These are phyloP conservation scores for Indicator maculatus DNA, from an alignment of 2,113 vertebrate genomes.

Conservation along the genomic window DNA sequence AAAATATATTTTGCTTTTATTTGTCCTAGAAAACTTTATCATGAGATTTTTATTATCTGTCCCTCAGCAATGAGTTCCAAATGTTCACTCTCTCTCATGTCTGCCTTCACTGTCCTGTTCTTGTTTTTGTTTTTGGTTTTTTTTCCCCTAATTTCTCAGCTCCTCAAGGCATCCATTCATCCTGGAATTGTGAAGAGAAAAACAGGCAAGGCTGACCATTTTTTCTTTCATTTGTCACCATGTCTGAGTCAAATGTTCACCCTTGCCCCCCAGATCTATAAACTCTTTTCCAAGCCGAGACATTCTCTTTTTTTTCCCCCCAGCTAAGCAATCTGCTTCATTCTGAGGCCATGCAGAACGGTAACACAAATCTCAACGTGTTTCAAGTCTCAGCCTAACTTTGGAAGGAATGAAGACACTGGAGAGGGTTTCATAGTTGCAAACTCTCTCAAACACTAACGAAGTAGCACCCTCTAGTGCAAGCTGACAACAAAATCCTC, in stretches of 20 bases:
- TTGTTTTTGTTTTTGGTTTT: neutral
- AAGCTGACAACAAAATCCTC: neutral
- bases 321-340: neutral
- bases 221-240: constrained; percentile 22
- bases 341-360: neutral
- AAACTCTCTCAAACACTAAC: neutral
- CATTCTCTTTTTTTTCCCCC: neutral
- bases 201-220: neutral
- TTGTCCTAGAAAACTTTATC: neutral
- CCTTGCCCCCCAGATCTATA: neutral
- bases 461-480: constrained; percentile 52
- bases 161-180: neutral
- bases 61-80: constrained; percentile 10
- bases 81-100: neutral
- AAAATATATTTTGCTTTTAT: neutral
- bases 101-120: neutral
- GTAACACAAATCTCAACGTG: neutral
- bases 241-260: constrained; percentile 15
- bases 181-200: neutral
- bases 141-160: neutral
- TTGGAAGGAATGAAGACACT: neutral
- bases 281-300: neutral
- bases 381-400: neutral
- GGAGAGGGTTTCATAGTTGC: rapidly evolving
- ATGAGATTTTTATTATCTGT: constrained; percentile 22